Evolutionary conservation across 1,140 invertebrate species (phyloP), one percentile per base, ranked within the genome.

Genomic region (Drosophila funebris): DNA sequence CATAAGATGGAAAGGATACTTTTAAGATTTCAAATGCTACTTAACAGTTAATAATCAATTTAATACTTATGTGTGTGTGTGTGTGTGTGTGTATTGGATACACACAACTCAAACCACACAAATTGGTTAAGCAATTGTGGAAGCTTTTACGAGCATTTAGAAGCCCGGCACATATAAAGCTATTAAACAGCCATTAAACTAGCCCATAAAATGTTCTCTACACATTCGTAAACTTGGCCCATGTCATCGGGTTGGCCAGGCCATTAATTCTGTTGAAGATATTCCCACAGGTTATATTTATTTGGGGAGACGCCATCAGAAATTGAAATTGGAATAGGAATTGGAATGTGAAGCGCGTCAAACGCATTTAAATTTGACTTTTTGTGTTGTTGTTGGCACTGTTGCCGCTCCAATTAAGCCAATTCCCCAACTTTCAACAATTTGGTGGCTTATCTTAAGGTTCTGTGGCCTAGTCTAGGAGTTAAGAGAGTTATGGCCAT

Each of bases 401-500:
- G 44, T 46, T 54, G 57, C 37, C 41, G 24, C 29, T 70, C 48
- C 60, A 63, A 64, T 71, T 71, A 39, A 48, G 43, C 16, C 22
- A 24, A 44, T 24, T 20, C n/a, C 24, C 36, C n/a, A n/a, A n/a
- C n/a, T n/a, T n/a, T n/a, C n/a, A n/a, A n/a, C n/a, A 57, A 72
- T 37, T 64, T 71, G 48, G 54, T 46, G 31, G 53, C 54, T 67
- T 66, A 66, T 66, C 62, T 43, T 9, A 5, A 9, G n/a, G 33
- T 24, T 54, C 6, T 31, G 4, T 18, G 20, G 13, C 9, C 20
- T 29, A n/a, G 22, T 16, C 43, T 22, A 41, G 73, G 78, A 81
- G 54, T 77, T 81, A 77, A 77, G 78, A 76, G 78, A 81, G 54
- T 77, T 81, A 77, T 81, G 78, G 78, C 44, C 67, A 73, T 76